Evolutionary conservation across 92 coral and sea anemone genomes (phyloP).

Genomic region (Paragorgia papillata): DNA sequence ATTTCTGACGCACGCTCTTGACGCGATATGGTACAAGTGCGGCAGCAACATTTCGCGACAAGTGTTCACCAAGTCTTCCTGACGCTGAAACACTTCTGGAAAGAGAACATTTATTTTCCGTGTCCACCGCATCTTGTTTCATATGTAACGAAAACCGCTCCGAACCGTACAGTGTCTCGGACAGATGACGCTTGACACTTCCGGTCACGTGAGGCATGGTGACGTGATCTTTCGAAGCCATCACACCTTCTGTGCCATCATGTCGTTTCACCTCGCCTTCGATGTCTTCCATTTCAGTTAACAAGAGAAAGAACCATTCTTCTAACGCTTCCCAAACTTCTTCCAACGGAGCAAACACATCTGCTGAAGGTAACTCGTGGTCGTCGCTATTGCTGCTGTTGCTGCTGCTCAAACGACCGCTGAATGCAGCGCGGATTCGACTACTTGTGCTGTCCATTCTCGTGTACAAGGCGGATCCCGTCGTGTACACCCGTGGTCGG

Average conservation of each 20-base stretch:
- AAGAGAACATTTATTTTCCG: constrained; percentile 24
- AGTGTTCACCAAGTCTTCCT: constrained; percentile 44
- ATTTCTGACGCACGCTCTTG: constrained; percentile 42
- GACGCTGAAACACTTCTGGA: constrained; percentile 42
- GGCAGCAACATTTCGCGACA: constrained; percentile 59
- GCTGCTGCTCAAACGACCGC: constrained; percentile 51
- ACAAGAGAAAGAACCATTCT: constrained; percentile 54
- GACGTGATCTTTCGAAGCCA: background rate
- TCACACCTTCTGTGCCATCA: background rate
- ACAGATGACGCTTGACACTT: constrained; percentile 19
- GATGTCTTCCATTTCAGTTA: constrained; percentile 50
- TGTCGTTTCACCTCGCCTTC: constrained; percentile 41
- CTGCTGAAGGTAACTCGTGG: constrained; percentile 44
- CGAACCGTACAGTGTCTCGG: background rate
- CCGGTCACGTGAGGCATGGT: background rate
- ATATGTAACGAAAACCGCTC: constrained; percentile 6
- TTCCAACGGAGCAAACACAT: constrained; percentile 55
- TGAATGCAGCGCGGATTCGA: constrained; percentile 58
- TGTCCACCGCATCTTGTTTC: constrained; percentile 14
- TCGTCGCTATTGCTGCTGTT: constrained; percentile 38
- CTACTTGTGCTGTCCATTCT: constrained; percentile 59
- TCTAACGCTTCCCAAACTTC: constrained; percentile 62
- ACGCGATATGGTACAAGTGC: constrained; percentile 56
- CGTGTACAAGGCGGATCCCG: constrained; percentile 31
- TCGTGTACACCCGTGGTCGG: constrained; percentile 36